Evolutionary conservation across 2,113 vertebrate species (phyloP).

Genomic region (Morone saxatilis): DNA sequence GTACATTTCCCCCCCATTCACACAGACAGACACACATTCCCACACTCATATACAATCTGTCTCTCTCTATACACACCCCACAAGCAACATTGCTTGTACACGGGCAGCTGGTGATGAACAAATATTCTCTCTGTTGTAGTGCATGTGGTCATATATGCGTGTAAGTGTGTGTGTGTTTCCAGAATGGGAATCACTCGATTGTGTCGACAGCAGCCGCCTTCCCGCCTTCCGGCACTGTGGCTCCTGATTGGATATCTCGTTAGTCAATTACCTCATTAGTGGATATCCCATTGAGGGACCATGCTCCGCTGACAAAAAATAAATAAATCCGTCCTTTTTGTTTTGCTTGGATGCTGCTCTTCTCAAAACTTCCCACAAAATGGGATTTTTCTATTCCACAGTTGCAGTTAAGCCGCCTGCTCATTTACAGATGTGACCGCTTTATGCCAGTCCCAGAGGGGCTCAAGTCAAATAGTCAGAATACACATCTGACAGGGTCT

Average conservation of each 20-base stretch:
- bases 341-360: constrained; percentile 28
- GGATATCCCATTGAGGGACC: constrained; percentile 48
- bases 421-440: constrained; percentile 43
- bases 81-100: constrained; percentile 54
- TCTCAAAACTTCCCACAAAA: constrained; percentile 22
- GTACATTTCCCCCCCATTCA: constrained; percentile 46
- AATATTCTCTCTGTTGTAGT: constrained; percentile 66
- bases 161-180: constrained; percentile 25
- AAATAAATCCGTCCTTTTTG: constrained; percentile 48
- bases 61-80: constrained; percentile 56
- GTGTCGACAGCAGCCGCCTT: constrained; percentile 64
- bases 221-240: constrained; percentile 58
- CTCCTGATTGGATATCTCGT: constrained; percentile 76
- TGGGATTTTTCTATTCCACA: constrained; percentile 30
- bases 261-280: constrained; percentile 75
- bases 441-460: constrained; percentile 61
- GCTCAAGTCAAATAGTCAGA: constrained; percentile 52
- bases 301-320: constrained; percentile 33
- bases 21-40: constrained; percentile 33
- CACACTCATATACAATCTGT: constrained; percentile 59
- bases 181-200: constrained; percentile 58
- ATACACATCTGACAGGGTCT: constrained; percentile 58
- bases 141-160: constrained; percentile 45
- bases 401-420: constrained; percentile 35
- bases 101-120: constrained; percentile 75